Base-by-base conservation (phyloP, 2,113 vertebrate genomes). In the Galemys pyrenaicus region DNA sequence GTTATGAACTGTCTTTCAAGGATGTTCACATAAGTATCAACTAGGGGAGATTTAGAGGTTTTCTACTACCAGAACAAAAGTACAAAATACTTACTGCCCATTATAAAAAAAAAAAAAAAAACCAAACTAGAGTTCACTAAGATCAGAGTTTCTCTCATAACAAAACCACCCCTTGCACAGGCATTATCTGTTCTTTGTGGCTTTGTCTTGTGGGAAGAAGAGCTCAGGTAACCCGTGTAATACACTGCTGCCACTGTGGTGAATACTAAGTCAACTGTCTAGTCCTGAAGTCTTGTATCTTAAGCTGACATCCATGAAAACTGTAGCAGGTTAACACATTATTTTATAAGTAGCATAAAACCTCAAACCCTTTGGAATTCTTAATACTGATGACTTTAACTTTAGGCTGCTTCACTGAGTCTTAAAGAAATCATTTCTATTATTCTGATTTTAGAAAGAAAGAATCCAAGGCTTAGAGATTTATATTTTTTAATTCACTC, bases 341-440 rank as follows among this genome's bases (percentile, higher is more conserved):
- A 37, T 20, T n/a, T 83, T 56, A 6, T 15, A 51, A 58, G 35
- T 10, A 64, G 71, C 19, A 16, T 54, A 71, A 80, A 88, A 79
- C 37, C 49, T 49, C 20, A 51, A 17, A 37, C 13, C 1, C 6
- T 51, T 68, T 41, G 8, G 9, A 54, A 35, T 73, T 49, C 58
- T 80, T 79, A 49, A 88, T 65, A 54, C 15, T 39, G n/a, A 12
- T 37, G 24, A 56, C 39, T 54, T 82, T 49, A 41, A n/a, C n/a
- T 22, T 58, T 24, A n/a, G 6, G 9, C 30, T 56, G 13, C 62
- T 81, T 94, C 65, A 65, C 51, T 70, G 46, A 95, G n/a, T 49
- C 32, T 49, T 83, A 37, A 88, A 65, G 16, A 46, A 84, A 9
- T 28, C 39, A 35, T 49, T 73, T 30, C n/a, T 37, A 35, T 26